phyloP scores from a whole-genome alignment of 2,888 invertebrate genomes.

The Theretra japonica region DNA sequence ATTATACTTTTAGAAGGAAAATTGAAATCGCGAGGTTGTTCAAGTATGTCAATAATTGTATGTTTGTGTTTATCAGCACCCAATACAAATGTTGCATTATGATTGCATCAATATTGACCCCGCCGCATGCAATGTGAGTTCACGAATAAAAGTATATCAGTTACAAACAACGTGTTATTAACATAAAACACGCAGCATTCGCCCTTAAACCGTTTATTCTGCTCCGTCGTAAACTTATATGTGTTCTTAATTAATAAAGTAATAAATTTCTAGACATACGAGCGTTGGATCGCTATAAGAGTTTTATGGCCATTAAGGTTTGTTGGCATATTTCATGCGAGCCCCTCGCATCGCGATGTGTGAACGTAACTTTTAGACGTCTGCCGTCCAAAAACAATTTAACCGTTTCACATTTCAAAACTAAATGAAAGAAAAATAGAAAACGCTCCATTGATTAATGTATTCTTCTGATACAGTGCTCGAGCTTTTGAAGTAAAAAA shows the following conservation, averaged over 20 bases:
- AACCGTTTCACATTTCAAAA: not conserved
- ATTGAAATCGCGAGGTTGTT: too few species aligned
- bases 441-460: not conserved
- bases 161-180: not conserved
- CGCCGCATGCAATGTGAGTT: not conserved
- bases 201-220: constrained; percentile 14
- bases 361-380: not conserved
- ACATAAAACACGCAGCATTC: constrained; percentile 5
- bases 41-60: too few species aligned
- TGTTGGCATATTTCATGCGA: not conserved
- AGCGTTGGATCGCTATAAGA: constrained; percentile 22
- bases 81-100: too few species aligned
- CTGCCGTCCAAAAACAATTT: not conserved
- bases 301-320: constrained; percentile 19
- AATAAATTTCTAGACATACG: constrained; percentile 27
- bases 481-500: not conserved
- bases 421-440: not conserved
- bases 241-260: constrained; percentile 26
- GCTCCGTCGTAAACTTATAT: constrained; percentile 23
- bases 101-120: too few species aligned
- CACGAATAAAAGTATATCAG: not conserved
- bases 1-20: too few species aligned
- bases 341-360: not conserved
- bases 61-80: too few species aligned
- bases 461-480: not conserved